Conservation (phyloP, 2,797 vertebrate species). For the Morus bassanus region DNA sequence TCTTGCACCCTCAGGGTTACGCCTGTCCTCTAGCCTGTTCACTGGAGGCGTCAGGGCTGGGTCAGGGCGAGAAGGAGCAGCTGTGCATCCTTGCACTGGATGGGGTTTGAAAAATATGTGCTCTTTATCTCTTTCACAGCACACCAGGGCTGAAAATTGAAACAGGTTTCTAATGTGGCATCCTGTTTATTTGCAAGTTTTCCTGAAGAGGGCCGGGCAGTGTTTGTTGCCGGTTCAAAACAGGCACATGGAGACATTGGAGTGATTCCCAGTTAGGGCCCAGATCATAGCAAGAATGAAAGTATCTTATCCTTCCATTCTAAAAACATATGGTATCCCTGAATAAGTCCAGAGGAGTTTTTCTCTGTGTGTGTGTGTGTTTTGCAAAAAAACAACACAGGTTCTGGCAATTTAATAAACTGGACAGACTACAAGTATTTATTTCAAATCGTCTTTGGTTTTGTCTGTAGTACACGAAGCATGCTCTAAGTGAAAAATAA, state of each 20-base stretch:
- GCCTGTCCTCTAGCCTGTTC: background rate
- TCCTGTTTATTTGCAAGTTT: background rate
- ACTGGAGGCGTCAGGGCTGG: background rate
- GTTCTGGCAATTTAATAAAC: background rate
- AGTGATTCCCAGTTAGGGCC: background rate
- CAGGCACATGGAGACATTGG: background rate
- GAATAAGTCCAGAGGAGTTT: background rate
- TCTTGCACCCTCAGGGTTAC: fast-evolving
- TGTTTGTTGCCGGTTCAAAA: background rate
- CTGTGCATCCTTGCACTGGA: background rate
- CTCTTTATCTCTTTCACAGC: background rate
- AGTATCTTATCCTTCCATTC: background rate
- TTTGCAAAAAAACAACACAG: background rate
- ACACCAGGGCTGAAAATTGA: background rate
- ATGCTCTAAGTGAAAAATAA: background rate
- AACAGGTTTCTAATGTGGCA: background rate
- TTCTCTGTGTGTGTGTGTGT: no score
- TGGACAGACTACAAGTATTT: background rate
- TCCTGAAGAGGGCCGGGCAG: background rate
- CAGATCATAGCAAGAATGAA: background rate
- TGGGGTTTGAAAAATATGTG: background rate
- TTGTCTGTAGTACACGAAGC: background rate
- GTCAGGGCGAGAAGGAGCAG: background rate
- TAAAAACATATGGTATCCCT: background rate
- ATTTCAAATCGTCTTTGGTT: background rate